A percentile compares a stretch with the other conserved stretches of the same genome.
Conservation (phyloP, 2,888 invertebrate species). For the Dendrolimus pini region DNA sequence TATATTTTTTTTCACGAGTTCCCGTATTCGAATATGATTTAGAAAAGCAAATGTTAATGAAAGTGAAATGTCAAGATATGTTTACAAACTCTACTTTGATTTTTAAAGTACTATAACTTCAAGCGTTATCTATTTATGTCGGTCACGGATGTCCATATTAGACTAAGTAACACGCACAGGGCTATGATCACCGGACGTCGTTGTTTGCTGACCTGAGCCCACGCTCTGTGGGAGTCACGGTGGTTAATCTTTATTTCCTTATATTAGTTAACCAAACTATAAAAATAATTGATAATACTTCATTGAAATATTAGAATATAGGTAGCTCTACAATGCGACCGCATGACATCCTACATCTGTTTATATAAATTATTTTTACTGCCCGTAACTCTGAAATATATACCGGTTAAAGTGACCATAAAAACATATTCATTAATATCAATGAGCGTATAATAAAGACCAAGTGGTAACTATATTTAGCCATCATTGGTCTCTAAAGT, state of each 20-base stretch:
- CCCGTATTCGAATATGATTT: too few relatives aligned
- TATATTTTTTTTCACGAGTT: too few relatives aligned
- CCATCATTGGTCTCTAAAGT: conserved; percentile 38
- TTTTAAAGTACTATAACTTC: too few relatives aligned
- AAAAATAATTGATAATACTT: too few relatives aligned
- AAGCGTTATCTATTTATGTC: conserved; percentile 19
- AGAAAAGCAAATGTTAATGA: too few relatives aligned
- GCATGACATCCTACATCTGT: too few relatives aligned
- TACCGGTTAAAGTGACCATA: conserved; percentile 14
- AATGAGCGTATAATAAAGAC: conserved; percentile 33
- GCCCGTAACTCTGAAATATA: too few relatives aligned
- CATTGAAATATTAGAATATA: too few relatives aligned
- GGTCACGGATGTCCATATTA: conserved; percentile 34
- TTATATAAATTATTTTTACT: too few relatives aligned
- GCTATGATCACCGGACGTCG: conserved; percentile 59
- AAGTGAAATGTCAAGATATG: too few relatives aligned
- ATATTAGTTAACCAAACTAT: not conserved
- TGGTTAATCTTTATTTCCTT: conserved; percentile 16
- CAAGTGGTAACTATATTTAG: conserved; percentile 52
- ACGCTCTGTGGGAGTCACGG: conserved; percentile 46
- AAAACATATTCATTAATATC: conserved; percentile 41
- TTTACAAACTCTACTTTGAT: too few relatives aligned
- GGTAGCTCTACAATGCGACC: too few relatives aligned
- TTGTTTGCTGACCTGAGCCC: conserved; percentile 60
- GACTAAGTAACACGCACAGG: conserved; percentile 16